Base-by-base conservation (phyloP, 1,140 invertebrate species). In the Zaprionus nigranus region DNA sequence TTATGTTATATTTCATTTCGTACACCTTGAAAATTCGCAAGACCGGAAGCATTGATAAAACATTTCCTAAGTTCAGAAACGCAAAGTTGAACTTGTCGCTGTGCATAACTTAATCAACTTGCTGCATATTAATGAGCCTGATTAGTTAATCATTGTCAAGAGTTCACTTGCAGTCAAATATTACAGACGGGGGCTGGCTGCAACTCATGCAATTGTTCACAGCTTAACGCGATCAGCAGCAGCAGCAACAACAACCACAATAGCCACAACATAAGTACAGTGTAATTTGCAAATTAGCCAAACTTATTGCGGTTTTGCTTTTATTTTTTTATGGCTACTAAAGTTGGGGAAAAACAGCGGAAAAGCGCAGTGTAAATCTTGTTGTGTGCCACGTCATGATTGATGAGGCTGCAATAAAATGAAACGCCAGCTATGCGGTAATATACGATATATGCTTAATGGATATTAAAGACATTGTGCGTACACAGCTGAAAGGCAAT, bases 351-450 rank as follows among this genome's bases (percentile, higher is more conserved):
- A 85, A 79, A 62, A 72, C 26, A 1, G 46, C 54, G 43, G 62
- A 66, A 75, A 61, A 75, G 46, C 46, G 9, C 46, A 12, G 9
- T 5, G 46, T 7, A 22, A 20, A 13, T 40, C 38, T 40, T 9
- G 46, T 34, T 34, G 30, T 11, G 9, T 34, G 9, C n/a, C 17
- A 9, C 20, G 46, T 22, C 46, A 24, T 84, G 84, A 87, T 90
- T 88, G 84, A 87, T 87, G 84, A 88, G 81, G 65, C 67, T 66
- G 81, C 84, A 88, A 88, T 84, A 81, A 88, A 87, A 60, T 76
- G 72, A 71, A 79, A 76, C 60, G 67, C 61, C 78, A 90, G 59
- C 78, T 75, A 87, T 87, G 84, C 84, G 84, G 78, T 87, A 87
- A 87, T 87, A 87, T 83, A 72, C 71, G 67, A 87, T 87, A 87